Base-by-base conservation (phyloP, 1,140 invertebrate species). In the Psilanteris sp. region DNA sequence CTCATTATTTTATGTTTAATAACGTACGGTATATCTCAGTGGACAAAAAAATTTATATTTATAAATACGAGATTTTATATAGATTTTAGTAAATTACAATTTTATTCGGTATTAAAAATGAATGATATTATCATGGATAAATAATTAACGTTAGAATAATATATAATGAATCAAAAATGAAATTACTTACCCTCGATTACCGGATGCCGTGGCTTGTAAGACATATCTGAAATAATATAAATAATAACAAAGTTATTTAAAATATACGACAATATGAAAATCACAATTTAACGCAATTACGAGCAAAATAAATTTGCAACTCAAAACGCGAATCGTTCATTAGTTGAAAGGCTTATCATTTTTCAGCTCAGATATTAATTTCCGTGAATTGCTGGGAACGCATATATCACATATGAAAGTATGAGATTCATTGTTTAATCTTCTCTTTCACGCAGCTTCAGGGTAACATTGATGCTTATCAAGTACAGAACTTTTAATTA, bases 181-280 rank as follows among this genome's bases (percentile, higher is more conserved):
- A 57, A 11, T 57, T 15, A 88, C 89, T 90, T 83, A 90, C 89
- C 89, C 86, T 90, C 89, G 78, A 87, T 80, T 71, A 88, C 76
- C 54, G 89, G 85, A 80, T 89, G 87, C 26, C 87, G 84, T 50
- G 89, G 88, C 74, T 89, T 89, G 84, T 90, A 90, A 43, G 89
- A 88, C 84, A 89, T 87, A 81, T 89, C 89, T 90, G 88, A 34
- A 90, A 90, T 46, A 82, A 80, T 6, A 62, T 79, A 81, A 80
- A 73, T 61, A 61, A 10, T 32, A 52, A 62, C 24, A 41, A 50
- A 11, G 57, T 55, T 61, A 59, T 50, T 52, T 26, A 34, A 52
- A 52, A 29, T 9, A 10, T 1, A 5, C 6, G 43, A 57, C 50
- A 55, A 57, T 31, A 48, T 48, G 48, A 48, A 36, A 55, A 2